Conservation (phyloP, 2,888 invertebrate genomes). For the Oligia latruncula region DNA sequence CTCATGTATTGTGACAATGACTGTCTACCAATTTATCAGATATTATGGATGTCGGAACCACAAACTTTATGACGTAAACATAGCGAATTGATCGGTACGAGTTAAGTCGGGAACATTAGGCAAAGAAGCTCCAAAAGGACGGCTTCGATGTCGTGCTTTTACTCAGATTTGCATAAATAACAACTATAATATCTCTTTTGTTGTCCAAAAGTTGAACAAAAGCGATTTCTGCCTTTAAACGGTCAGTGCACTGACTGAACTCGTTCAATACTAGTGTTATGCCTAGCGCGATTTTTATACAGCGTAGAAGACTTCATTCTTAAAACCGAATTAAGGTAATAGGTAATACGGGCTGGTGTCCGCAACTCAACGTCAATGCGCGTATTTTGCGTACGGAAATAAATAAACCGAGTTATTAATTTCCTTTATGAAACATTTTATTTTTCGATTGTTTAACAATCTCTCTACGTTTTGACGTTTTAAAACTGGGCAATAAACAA, state of each 20-base stretch:
- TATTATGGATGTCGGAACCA: conserved; percentile 20
- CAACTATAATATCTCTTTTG: conserved; percentile 77
- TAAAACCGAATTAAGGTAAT: too few species aligned
- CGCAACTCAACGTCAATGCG: too few species aligned
- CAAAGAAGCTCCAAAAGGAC: conserved; percentile 62
- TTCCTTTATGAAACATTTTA: rapidly evolving
- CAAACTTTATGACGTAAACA: conserved; percentile 46
- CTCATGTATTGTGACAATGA: background rate
- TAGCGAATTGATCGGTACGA: conserved; percentile 64
- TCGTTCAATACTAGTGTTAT: background rate
- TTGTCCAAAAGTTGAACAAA: conserved; percentile 65
- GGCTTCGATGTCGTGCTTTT: conserved; percentile 81
- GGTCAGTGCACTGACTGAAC: background rate
- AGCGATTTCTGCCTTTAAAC: conserved; percentile 65
- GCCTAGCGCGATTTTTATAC: too few species aligned
- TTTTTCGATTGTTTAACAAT: background rate
- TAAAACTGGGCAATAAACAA: background rate
- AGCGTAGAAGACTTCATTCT: background rate
- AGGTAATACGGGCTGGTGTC: too few species aligned
- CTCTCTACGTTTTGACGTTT: background rate
- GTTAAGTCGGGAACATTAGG: conserved; percentile 69
- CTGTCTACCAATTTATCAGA: conserved; percentile 14
- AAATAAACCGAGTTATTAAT: too few species aligned
- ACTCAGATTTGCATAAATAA: conserved; percentile 85
- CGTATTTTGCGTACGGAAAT: too few species aligned